A percentile compares a stretch with the other conserved stretches of the same genome.
phyloP scores from a whole-genome alignment of 2,113 vertebrate species.

The Heterochromis multidens region DNA sequence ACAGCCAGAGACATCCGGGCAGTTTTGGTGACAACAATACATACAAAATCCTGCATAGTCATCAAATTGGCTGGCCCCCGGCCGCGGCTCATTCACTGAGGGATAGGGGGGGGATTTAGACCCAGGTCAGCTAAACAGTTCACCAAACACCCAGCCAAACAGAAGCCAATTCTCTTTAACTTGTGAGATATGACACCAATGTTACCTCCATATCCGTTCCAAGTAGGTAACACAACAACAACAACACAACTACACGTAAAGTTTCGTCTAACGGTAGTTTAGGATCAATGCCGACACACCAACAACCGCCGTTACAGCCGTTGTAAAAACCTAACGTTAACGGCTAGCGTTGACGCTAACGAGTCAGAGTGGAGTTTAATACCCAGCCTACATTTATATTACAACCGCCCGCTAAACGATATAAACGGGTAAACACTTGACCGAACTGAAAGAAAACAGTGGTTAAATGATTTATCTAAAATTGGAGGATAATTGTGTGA shows the following conservation, averaged over 20 bases:
- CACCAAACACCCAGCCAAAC: neutral
- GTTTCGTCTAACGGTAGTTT: neutral
- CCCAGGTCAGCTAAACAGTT: neutral
- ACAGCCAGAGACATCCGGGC: neutral
- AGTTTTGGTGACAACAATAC: conserved; percentile 35
- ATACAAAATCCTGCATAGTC: conserved; percentile 37
- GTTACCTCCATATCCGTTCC: neutral
- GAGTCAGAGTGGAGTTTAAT: neutral
- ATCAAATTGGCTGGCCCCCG: conserved; percentile 39
- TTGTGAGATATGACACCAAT: neutral
- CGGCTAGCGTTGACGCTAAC: neutral
- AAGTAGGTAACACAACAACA: too few species aligned
- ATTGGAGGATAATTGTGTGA: rapidly evolving
- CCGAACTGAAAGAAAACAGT: neutral
- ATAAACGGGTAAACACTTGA: neutral
- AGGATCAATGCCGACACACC: neutral
- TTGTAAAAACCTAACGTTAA: neutral
- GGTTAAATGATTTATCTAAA: neutral
- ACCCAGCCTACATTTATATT: neutral
- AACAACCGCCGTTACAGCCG: neutral
- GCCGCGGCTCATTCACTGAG: conserved; percentile 35
- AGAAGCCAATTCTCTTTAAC: neutral
- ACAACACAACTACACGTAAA: too few species aligned
- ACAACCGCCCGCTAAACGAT: neutral
- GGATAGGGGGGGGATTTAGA: conserved; percentile 45